Evolutionary conservation across 2,888 invertebrate genomes (phyloP).

Genomic region (Argyresthia albistria): DNA sequence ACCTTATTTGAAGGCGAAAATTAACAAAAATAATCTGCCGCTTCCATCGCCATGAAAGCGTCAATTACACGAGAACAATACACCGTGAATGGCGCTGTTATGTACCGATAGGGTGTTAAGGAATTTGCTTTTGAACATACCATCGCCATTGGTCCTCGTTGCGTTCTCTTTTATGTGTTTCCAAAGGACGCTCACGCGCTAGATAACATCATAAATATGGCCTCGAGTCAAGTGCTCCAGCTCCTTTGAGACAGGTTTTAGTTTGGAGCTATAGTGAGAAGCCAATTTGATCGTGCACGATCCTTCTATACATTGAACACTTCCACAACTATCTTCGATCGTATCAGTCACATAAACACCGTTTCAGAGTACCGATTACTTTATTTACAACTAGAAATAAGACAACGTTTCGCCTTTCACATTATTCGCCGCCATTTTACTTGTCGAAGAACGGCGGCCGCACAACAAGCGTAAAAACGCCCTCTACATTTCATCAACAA

Average conservation of each 20-base stretch:
- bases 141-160: slow-evolving; percentile 54
- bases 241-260: slow-evolving; percentile 48
- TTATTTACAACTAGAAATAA: slow-evolving; percentile 67
- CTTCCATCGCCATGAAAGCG: slow-evolving; percentile 48
- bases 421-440: slow-evolving; percentile 79
- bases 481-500: slow-evolving; percentile 58
- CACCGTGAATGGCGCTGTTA: slow-evolving; percentile 22
- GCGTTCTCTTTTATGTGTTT: slow-evolving; percentile 60
- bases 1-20: not conserved
- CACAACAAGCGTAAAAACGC: slow-evolving; percentile 76
- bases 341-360: slow-evolving; percentile 28
- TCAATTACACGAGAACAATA: slow-evolving; percentile 55
- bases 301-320: slow-evolving; percentile 45
- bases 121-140: slow-evolving; percentile 33
- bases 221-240: slow-evolving; percentile 70
- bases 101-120: slow-evolving; percentile 12
- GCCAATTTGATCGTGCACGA: slow-evolving; percentile 33
- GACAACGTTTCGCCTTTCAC: slow-evolving; percentile 76
- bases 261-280: slow-evolving; percentile 57
- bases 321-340: slow-evolving; percentile 28
- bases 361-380: slow-evolving; percentile 46
- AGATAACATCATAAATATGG: slow-evolving; percentile 79
- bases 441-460: slow-evolving; percentile 64
- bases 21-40: slow-evolving; percentile 53
- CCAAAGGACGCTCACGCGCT: slow-evolving; percentile 66